These are phyloP conservation scores for Solenopsis invicta DNA, from an alignment of 1,140 invertebrate species.

Conservation along the genomic window DNA sequence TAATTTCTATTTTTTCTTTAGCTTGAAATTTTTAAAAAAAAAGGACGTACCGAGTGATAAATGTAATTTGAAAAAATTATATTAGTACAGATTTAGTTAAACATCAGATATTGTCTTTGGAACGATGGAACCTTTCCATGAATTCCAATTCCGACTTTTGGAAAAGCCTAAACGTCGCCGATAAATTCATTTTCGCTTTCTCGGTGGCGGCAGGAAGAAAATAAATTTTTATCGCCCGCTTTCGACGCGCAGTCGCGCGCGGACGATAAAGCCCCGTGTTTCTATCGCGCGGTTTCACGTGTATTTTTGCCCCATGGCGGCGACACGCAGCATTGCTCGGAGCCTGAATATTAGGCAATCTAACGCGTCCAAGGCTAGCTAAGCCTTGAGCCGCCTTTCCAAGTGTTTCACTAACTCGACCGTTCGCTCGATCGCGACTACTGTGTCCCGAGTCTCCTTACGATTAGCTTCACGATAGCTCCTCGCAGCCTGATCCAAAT, in stretches of 20 bases:
- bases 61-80: constrained; percentile 9
- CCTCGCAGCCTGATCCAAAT: constrained; percentile 40
- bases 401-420: constrained; percentile 85
- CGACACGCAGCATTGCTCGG: constrained; percentile 73
- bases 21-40: neutral
- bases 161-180: neutral
- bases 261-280: constrained; percentile 12
- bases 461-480: constrained; percentile 64
- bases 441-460: constrained; percentile 46
- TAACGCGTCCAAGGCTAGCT: constrained; percentile 86
- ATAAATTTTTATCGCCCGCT: constrained; percentile 27
- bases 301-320: constrained; percentile 70
- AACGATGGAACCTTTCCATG: neutral
- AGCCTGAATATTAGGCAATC: constrained; percentile 86
- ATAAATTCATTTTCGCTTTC: neutral
- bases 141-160: neutral
- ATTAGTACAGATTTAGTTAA: neutral
- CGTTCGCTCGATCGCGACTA: constrained; percentile 69
- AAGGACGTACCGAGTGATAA: neutral
- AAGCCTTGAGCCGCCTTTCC: constrained; percentile 86
- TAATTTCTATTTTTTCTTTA: neutral
- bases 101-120: neutral
- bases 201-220: neutral
- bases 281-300: constrained; percentile 73
- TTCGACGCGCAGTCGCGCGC: constrained; percentile 15